Conservation (phyloP, 2,888 invertebrate species). For the Chironomus riparius region DNA sequence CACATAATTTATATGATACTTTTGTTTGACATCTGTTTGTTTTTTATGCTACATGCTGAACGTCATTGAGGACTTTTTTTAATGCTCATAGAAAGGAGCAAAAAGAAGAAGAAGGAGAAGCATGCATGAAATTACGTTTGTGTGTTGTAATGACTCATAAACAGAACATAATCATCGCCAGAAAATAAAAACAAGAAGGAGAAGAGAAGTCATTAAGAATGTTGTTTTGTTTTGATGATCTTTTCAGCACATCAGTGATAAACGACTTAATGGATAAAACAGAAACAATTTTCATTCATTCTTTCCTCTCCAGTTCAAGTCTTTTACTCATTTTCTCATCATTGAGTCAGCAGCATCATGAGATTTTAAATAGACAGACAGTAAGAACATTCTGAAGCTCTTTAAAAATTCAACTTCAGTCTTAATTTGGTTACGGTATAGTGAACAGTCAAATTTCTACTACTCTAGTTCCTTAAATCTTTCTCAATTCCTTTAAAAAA, state of each 20-base stretch:
- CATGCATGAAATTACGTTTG: not conserved
- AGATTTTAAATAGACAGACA: not conserved
- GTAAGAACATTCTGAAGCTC: not conserved
- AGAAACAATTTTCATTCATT: conserved; percentile 16
- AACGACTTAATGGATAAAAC: conserved; percentile 25
- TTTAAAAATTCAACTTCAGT: conserved; percentile 13
- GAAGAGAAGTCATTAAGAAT: not conserved
- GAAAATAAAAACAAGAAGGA: not conserved
- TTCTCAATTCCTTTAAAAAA: not conserved
- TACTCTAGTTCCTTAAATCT: not conserved
- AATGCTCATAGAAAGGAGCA: not conserved
- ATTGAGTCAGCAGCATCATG: not conserved
- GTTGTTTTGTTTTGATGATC: not conserved
- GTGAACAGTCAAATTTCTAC: not conserved
- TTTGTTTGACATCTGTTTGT: not conserved
- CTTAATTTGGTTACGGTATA: not conserved
- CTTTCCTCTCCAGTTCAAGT: not conserved
- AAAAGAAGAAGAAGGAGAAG: not conserved
- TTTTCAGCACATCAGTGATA: conserved; percentile 7
- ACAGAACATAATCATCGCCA: not conserved
- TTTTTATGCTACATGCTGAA: not conserved
- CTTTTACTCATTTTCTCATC: not conserved
- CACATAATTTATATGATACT: too few relatives aligned
- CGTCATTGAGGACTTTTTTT: too few relatives aligned
- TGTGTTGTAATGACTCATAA: not conserved